Conservation (phyloP, 92 coral and sea anemone genomes). For the Epizoanthus rinbou region DNA sequence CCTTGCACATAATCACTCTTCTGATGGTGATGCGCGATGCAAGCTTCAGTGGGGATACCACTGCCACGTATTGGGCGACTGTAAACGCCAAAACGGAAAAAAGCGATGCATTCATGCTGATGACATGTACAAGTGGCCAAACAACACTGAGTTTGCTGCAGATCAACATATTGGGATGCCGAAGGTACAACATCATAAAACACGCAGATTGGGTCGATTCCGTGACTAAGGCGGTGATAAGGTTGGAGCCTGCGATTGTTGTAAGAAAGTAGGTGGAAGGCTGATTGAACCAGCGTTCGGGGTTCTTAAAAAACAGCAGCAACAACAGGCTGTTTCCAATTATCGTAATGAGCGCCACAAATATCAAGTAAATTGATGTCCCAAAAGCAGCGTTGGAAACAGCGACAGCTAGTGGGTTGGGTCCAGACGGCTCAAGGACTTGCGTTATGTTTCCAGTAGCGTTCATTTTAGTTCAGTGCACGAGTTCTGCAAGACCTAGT, state of each 20-base stretch:
- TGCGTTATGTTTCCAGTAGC: background rate
- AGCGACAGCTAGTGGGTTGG: conserved; percentile 20
- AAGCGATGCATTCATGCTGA: conserved; percentile 22
- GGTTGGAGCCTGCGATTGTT: conserved; percentile 28
- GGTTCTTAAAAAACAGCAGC: conserved; percentile 13
- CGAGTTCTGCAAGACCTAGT: background rate
- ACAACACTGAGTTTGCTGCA: background rate
- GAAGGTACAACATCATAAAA: conserved; percentile 26
- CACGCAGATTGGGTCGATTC: conserved; percentile 33
- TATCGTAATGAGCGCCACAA: background rate
- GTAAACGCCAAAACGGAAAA: conserved; percentile 30
- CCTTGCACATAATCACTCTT: conserved; percentile 18
- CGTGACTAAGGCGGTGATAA: conserved; percentile 21
- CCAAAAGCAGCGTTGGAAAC: conserved; percentile 31
- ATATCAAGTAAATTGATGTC: conserved; percentile 27
- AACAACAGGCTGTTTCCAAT: conserved; percentile 24
- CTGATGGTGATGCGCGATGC: conserved; percentile 20
- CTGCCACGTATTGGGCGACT: conserved; percentile 34
- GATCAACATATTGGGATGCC: conserved; percentile 9
- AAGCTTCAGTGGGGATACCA: conserved; percentile 22
- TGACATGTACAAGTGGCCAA: conserved; percentile 8
- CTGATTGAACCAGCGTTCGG: conserved; percentile 32
- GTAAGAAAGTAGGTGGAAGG: conserved; percentile 33
- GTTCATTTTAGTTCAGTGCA: conserved; percentile 5
- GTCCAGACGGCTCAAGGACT: background rate